These are phyloP conservation scores for Axinella damicornis DNA, from an alignment of 37 sponge, comb jelly and placozoan species.

Conservation along the genomic window DNA sequence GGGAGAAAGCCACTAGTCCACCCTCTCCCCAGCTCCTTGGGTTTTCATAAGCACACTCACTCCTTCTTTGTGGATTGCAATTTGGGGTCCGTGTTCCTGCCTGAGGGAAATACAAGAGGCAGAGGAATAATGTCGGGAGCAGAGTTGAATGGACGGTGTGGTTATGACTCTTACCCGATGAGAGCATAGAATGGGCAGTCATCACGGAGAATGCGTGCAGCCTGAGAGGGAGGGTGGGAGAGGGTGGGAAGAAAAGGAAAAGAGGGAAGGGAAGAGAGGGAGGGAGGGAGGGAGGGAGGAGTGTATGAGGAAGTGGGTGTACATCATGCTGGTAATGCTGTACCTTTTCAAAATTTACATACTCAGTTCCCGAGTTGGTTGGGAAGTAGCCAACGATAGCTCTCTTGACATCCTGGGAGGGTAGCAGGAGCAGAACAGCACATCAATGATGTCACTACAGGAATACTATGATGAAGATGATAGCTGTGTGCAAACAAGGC, in stretches of 20 bases:
- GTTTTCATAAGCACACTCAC: slow-evolving; percentile 2
- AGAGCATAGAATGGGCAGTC: slow-evolving; percentile 72
- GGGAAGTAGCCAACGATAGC: slow-evolving; percentile 71
- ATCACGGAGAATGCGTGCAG: slow-evolving; percentile 55
- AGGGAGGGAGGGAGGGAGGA: neutral
- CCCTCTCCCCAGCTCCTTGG: too few relatives aligned
- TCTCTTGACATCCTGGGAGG: slow-evolving; percentile 56
- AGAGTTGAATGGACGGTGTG: too few relatives aligned
- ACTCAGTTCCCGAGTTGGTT: slow-evolving; percentile 28
- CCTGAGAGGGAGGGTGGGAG: neutral
- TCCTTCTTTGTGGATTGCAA: slow-evolving; percentile 39
- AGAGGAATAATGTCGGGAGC: too few relatives aligned
- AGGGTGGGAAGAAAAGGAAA: neutral
- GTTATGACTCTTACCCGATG: slow-evolving; percentile 36
- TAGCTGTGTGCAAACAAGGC: too few relatives aligned
- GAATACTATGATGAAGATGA: too few relatives aligned
- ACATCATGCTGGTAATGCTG: neutral
- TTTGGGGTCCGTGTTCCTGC: neutral
- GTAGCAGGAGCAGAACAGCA: neutral
- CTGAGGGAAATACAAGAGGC: neutral
- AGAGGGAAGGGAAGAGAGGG: neutral
- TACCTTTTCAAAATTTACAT: slow-evolving; percentile 47
- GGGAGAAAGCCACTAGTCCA: neutral
- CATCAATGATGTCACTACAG: too few relatives aligned
- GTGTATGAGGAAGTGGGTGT: neutral